These are phyloP conservation scores for Aspidiotus rigidus DNA, from an alignment of 2,888 invertebrate genomes.

Conservation along the genomic window DNA sequence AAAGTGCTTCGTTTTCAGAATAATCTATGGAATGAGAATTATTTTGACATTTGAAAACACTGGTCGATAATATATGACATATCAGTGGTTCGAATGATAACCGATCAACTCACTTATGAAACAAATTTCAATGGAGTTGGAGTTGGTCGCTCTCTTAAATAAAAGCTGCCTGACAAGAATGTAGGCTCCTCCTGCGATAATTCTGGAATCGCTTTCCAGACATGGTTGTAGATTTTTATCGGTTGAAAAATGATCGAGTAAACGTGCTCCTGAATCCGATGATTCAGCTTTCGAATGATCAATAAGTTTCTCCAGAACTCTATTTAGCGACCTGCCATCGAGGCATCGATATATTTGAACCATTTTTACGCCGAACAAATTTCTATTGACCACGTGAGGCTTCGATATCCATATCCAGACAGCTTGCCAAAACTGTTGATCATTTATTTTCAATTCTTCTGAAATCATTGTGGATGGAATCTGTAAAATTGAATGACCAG, in stretches of 20 bases:
- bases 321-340: background rate
- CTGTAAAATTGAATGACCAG: too few relatives aligned
- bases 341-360: background rate
- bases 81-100: too few relatives aligned
- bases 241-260: background rate
- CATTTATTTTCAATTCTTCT: conserved; percentile 11
- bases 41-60: background rate
- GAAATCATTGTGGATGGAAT: background rate
- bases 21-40: conserved; percentile 10
- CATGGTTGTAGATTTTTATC: background rate
- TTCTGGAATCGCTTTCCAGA: background rate
- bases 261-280: background rate
- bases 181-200: background rate
- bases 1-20: conserved; percentile 1
- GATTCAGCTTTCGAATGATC: background rate
- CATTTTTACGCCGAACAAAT: conserved; percentile 49
- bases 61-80: too few relatives aligned
- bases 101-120: conserved; percentile 10
- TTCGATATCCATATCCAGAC: conserved; percentile 55
- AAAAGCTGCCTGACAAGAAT: conserved; percentile 9
- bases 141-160: conserved; percentile 1
- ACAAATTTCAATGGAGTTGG: conserved; percentile 10
- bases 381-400: conserved; percentile 63
- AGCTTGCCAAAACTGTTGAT: conserved; percentile 54
- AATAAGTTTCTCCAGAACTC: background rate